Evolutionary conservation across 2,797 vertebrate species (phyloP), one percentile per base, ranked within the genome.

Genomic region (Argentina silus): DNA sequence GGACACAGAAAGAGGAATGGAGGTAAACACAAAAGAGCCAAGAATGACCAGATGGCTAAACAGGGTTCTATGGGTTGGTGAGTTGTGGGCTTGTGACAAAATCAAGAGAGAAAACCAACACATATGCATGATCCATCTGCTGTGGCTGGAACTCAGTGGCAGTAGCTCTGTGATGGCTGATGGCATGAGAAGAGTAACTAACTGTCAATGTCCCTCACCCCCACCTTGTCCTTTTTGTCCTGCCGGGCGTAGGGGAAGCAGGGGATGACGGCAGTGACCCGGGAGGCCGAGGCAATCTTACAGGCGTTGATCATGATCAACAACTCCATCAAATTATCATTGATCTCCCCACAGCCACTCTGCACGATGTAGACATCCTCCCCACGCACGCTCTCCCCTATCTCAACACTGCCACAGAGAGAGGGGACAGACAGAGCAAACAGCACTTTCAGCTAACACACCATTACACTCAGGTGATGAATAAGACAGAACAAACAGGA

Each of bases 301-400:
- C 98, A 99, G 81, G 98, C 98, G 55, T 99, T 99, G 72, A 99
- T 99, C 98, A 99, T 99, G 76, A 99, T 99, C 64, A 99, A 90
- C 69, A 99, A 94, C 88, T 99, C 98, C 98, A 99, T 99, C 72
- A 99, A 84, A 85, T 99, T 99, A 87, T 99, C 97, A 44, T 99
- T 99, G 85, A 99, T 99, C 82, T 99, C 98, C 0, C 97, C 98
- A 65, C 97, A 99, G 84, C 98, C 98, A 55, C 98, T 99, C 91
- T 99, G 98, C 51, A 99, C 96, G 0, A 99, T 99, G 92, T 98
- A 99, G 63, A 99, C 98, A 7, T 99, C 98, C 69, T 99, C 97
- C 6, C 98, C 98, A 0, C 97, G 95, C 0, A 99, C 98, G 0
- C 98, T 99, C 88, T 99, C 97, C 0, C 98, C 97, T 60, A 99